Percentiles rank a stretch among this genome's conserved stretches.
phyloP scores from a whole-genome alignment of 2,888 invertebrate genomes.

The Agrypnus murinus region DNA sequence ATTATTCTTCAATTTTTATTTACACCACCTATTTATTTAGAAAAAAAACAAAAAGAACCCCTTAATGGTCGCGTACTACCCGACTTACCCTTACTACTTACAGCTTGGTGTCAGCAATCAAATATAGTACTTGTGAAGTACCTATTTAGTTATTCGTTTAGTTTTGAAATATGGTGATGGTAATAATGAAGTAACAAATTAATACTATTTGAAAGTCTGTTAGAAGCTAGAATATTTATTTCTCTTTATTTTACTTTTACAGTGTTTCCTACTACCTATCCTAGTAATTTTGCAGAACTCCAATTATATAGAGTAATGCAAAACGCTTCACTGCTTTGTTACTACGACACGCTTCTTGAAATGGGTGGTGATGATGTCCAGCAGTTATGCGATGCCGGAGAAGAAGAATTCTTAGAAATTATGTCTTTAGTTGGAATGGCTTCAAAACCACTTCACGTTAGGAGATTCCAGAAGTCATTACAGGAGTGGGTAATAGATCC shows the following conservation, averaged over 20 bases:
- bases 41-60: too few relatives aligned
- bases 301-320: conserved; percentile 97
- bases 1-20: too few relatives aligned
- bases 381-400: conserved; percentile 98
- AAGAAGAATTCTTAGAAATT: conserved; percentile 98
- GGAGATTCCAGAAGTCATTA: conserved; percentile 95
- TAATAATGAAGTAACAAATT: too few relatives aligned
- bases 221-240: too few relatives aligned
- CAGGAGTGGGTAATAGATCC: conserved; percentile 98
- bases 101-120: too few relatives aligned
- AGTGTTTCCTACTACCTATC: conserved; percentile 94
- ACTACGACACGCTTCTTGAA: conserved; percentile 97
- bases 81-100: too few relatives aligned
- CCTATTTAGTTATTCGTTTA: too few relatives aligned
- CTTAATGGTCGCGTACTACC: too few relatives aligned
- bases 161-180: too few relatives aligned
- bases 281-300: conserved; percentile 95
- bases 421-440: conserved; percentile 99
- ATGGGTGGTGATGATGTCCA: conserved; percentile 99
- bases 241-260: conserved; percentile 65
- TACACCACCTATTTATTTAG: too few relatives aligned
- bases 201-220: too few relatives aligned
- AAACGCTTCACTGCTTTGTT: conserved; percentile 93
- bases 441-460: conserved; percentile 97
- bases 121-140: too few relatives aligned